A percentile compares a stretch with the other conserved stretches of the same genome.
Evolutionary conservation across 2,797 vertebrate genomes (phyloP).

Genomic region (Propithecus perrieri): DNA sequence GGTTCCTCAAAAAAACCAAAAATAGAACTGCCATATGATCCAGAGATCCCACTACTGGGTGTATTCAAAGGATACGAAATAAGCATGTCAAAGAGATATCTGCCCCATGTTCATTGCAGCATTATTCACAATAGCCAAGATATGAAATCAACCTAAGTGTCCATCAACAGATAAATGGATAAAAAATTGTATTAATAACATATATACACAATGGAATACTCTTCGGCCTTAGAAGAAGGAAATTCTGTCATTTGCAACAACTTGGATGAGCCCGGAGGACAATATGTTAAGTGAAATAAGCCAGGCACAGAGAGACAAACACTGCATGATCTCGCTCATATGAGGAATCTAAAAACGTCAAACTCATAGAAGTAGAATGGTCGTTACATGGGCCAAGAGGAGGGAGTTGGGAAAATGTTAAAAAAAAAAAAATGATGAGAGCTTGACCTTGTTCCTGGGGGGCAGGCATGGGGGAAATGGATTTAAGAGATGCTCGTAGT

Average conservation of each 20-base stretch:
- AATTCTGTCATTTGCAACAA: background rate
- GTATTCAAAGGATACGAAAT: background rate
- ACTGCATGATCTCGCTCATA: background rate
- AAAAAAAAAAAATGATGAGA: background rate
- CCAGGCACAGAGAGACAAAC: background rate
- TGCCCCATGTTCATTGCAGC: background rate
- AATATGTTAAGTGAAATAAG: background rate
- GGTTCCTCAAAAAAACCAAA: background rate
- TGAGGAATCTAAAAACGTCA: background rate
- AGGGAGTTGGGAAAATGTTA: background rate
- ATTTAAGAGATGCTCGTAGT: background rate
- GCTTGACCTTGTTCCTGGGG: background rate
- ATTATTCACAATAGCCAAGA: background rate
- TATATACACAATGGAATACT: background rate
- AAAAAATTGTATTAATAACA: background rate
- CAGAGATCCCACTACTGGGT: background rate
- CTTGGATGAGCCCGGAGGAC: background rate
- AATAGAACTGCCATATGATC: background rate
- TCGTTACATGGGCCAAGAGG: background rate
- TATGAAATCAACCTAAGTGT: background rate
- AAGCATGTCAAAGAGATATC: background rate
- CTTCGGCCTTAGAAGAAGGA: background rate
- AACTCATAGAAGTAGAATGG: background rate
- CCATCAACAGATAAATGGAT: background rate
- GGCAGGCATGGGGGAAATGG: background rate